These are phyloP conservation scores for Endomychus coccineus DNA, from an alignment of 2,888 invertebrate species.

Conservation along the genomic window DNA sequence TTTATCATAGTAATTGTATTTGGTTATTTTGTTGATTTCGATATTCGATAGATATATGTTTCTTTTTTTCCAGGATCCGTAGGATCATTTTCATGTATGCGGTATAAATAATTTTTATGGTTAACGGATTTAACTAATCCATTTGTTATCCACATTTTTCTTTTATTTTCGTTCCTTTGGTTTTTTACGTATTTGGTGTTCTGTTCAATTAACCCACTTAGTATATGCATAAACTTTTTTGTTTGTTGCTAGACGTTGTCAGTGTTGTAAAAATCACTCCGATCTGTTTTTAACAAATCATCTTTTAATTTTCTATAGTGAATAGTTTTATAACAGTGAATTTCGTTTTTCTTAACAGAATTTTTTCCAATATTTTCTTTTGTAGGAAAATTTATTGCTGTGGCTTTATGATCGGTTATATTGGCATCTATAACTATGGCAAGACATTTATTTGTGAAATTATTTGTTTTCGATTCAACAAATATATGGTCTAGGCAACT, in stretches of 20 bases:
- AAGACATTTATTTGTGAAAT: no score
- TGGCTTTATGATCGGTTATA: no score
- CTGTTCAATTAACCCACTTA: not conserved
- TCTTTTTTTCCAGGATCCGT: not conserved
- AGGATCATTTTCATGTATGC: not conserved
- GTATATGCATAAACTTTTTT: not conserved
- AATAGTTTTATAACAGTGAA: no score
- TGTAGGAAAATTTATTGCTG: no score
- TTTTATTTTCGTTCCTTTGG: not conserved
- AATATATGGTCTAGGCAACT: no score
- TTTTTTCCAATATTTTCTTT: no score
- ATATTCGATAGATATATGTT: conserved; percentile 3
- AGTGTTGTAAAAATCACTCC: conserved; percentile 3
- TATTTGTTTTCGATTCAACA: no score
- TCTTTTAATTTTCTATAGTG: no score
- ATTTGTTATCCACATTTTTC: conserved; percentile 1
- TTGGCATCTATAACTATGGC: no score
- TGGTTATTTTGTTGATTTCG: conserved; percentile 4
- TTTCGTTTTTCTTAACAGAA: no score
- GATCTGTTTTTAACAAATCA: no score
- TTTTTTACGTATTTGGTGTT: conserved; percentile 4
- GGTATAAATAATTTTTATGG: conserved; percentile 5
- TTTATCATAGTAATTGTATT: conserved; percentile 4
- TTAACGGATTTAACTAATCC: conserved; percentile 4
- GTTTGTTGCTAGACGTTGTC: not conserved